Base-by-base conservation (phyloP, 1,140 invertebrate genomes). In the Papilio xuthus region DNA sequence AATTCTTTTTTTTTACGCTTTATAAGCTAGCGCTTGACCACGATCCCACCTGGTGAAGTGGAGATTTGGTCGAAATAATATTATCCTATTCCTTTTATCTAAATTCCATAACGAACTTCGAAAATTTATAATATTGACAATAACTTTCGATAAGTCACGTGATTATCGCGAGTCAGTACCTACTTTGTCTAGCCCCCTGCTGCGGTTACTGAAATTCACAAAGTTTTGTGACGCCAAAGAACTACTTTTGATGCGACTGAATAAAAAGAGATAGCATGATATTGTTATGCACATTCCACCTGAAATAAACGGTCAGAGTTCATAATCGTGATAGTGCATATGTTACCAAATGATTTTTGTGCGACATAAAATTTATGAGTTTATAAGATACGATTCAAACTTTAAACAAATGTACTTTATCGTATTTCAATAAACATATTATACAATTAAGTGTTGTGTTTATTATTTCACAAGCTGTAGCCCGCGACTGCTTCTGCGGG, bases 331-430 rank as follows among this genome's bases (percentile, higher is more conserved):
- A 67, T 67, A 67, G 60, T 67, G 60, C 60, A 60, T 10, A 28
- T 67, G 60, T 67, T 67, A 67, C 60, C 23, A 28, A 67, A 67
- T 20, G 60, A 67, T 67, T 67, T 67, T 67, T 67, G 60, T 67
- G 23, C 26, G 60, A 67, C 60, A 67, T 32, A 32, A 67, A 32
- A 67, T 67, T 67, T 67, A 67, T 32, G 26, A 28, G n/a, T 56
- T 37, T 37, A 56, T 8, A 18, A 56, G 18, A 15, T 67, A 67
- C 60, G 12, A 67, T 28, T 67, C 26, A 28, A 15, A 2, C 60
- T 13, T 28, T 67, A 67, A 28, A 28, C 60, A 28, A 67, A 67
- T 67, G 26, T 32, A 15, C 0, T 15, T 67, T 32, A 28, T 32
- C 10, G 15, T 60, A 60, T 63, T 63, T 63, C 10, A 28, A 63